Conservation (phyloP, 2,888 invertebrate genomes). For the Synanthedon formicaeformis region DNA sequence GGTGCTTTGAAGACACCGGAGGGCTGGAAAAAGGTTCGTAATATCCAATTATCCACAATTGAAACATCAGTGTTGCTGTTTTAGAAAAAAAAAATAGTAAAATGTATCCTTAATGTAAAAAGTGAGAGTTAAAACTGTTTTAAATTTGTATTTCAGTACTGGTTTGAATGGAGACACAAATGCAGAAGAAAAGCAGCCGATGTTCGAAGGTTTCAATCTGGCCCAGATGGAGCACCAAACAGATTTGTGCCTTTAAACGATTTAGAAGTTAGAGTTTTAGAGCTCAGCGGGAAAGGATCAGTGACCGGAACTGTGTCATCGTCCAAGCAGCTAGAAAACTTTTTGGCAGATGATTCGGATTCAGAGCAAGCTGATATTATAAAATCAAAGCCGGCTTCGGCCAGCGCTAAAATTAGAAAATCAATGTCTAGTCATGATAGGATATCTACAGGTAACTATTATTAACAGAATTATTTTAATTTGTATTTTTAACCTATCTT, state of each 20-base stretch:
- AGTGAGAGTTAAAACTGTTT: background rate
- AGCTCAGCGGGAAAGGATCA: conserved; percentile 35
- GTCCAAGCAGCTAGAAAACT: conserved; percentile 30
- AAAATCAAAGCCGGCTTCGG: conserved; percentile 10
- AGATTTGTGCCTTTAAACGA: conserved; percentile 46
- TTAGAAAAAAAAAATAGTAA: background rate
- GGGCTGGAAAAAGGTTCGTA: conserved; percentile 49
- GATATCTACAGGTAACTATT: conserved; percentile 12
- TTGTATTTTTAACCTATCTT: too few species aligned
- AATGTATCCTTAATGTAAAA: background rate
- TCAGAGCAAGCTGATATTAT: conserved; percentile 2
- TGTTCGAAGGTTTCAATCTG: conserved; percentile 28
- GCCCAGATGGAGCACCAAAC: conserved; percentile 23
- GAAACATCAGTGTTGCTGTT: too few species aligned
- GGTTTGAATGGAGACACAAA: conserved; percentile 59
- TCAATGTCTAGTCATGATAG: conserved; percentile 5
- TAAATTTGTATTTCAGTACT: conserved; percentile 34
- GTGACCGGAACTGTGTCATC: conserved; percentile 17
- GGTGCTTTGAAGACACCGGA: conserved; percentile 47
- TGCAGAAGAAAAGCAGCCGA: conserved; percentile 52
- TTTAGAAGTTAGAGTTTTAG: conserved; percentile 46
- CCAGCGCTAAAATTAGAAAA: conserved; percentile 7
- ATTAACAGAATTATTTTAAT: background rate
- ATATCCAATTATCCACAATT: background rate
- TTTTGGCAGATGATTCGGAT: conserved; percentile 19